Evolutionary conservation across 2,888 invertebrate species (phyloP).

Genomic region (Dastarcus helophoroides): DNA sequence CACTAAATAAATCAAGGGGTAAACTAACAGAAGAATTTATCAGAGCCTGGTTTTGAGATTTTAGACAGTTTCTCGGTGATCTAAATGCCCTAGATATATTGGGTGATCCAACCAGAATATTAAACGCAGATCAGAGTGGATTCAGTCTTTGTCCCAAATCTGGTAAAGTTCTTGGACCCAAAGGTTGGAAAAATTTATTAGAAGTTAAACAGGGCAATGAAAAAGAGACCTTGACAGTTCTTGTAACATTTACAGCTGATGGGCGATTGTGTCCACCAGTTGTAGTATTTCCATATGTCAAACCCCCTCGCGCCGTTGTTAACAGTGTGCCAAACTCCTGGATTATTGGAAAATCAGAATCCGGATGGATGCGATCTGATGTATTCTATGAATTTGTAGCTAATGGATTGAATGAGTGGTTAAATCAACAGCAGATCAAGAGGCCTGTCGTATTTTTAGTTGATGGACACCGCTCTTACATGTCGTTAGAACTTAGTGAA

Average conservation of each 20-base stretch:
- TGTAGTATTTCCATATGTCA: conserved; percentile 12
- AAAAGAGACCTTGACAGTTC: conserved; percentile 15
- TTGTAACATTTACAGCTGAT: conserved; percentile 13
- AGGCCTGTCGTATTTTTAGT: conserved; percentile 20
- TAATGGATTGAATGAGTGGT: conserved; percentile 17
- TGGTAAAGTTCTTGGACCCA: conserved; percentile 12
- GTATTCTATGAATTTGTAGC: conserved; percentile 18
- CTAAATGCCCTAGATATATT: conserved; percentile 11
- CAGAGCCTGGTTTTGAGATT: conserved; percentile 16
- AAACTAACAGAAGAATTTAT: conserved; percentile 15
- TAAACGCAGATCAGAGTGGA: conserved; percentile 27
- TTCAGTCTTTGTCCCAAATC: conserved; percentile 22
- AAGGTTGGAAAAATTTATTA: conserved; percentile 12
- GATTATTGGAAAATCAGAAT: conserved; percentile 16
- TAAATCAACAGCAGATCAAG: conserved; percentile 9
- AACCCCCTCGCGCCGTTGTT: conserved; percentile 13
- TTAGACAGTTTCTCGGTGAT: conserved; percentile 12
- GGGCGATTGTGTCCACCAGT: conserved; percentile 4
- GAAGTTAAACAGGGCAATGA: conserved; percentile 10
- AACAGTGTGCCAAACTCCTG: conserved; percentile 13
- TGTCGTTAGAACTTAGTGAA: conserved; percentile 16
- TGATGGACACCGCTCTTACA: conserved; percentile 23
- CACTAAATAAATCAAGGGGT: conserved; percentile 13
- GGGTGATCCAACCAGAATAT: conserved; percentile 21
- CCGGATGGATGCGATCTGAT: conserved; percentile 21